Evolutionary conservation across 2,113 vertebrate species (phyloP).

Genomic region (Zosterops japonicus): DNA sequence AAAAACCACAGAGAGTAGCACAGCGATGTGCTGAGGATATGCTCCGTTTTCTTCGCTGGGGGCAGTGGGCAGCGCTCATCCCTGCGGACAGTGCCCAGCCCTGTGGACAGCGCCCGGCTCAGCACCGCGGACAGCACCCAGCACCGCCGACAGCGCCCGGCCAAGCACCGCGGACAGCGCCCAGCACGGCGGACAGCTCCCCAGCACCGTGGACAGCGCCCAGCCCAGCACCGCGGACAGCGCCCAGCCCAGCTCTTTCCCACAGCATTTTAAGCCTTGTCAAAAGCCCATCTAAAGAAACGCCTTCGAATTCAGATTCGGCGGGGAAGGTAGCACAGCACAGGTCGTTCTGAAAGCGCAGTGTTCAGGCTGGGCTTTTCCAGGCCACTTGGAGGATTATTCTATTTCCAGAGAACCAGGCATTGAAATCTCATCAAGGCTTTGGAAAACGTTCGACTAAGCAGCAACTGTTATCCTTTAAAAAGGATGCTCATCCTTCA

Average conservation of each 20-base stretch:
- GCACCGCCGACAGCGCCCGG: background rate
- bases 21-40: accelerated
- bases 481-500: background rate
- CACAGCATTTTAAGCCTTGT: accelerated
- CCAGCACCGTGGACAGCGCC: background rate
- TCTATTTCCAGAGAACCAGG: background rate
- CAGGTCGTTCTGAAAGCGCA: background rate
- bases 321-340: background rate
- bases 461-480: background rate
- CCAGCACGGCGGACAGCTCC: accelerated
- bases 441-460: background rate
- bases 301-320: background rate
- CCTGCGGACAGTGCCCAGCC: background rate
- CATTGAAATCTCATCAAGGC: background rate
- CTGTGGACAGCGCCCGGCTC: accelerated
- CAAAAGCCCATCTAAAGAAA: background rate
- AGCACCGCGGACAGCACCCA: background rate
- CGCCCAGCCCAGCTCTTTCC: accelerated
- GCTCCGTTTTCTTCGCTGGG: accelerated
- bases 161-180: accelerated
- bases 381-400: background rate
- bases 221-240: background rate
- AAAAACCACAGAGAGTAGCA: accelerated
- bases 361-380: background rate
- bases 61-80: accelerated